Evolutionary conservation across 2,888 invertebrate genomes (phyloP).

Genomic region (Pseudococcus viburni): DNA sequence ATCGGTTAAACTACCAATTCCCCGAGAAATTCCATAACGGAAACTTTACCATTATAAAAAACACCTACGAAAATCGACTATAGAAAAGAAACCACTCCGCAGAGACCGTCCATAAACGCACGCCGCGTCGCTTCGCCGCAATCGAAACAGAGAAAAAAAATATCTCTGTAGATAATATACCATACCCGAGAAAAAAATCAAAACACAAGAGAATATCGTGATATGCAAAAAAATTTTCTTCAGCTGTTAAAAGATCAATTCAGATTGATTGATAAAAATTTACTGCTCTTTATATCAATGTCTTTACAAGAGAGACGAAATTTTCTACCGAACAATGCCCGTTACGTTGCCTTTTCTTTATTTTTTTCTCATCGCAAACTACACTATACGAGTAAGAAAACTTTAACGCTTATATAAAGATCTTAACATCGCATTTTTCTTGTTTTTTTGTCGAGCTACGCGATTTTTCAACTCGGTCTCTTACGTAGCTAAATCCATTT

Average conservation of each 20-base stretch:
- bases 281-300: conserved; percentile 30
- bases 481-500: conserved; percentile 2
- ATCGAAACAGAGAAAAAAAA: neutral
- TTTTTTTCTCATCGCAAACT: neutral
- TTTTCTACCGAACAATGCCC: neutral
- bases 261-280: conserved; percentile 41
- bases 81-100: neutral
- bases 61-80: conserved; percentile 30
- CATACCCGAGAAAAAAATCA: neutral
- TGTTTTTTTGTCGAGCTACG: conserved; percentile 19
- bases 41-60: neutral
- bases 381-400: neutral
- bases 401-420: conserved; percentile 33
- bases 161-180: neutral
- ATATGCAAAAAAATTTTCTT: conserved; percentile 7
- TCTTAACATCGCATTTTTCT: conserved; percentile 16
- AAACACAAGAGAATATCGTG: conserved; percentile 40
- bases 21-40: neutral
- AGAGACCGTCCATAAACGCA: conserved; percentile 3
- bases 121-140: neutral
- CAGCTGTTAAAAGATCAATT: conserved; percentile 37
- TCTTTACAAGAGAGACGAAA: neutral
- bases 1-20: neutral
- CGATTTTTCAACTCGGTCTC: conserved; percentile 28
- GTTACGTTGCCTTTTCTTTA: neutral